Evolutionary conservation across 2,888 invertebrate genomes (phyloP), one percentile per base, ranked within the genome.

Genomic region (Drosophila cracens): DNA sequence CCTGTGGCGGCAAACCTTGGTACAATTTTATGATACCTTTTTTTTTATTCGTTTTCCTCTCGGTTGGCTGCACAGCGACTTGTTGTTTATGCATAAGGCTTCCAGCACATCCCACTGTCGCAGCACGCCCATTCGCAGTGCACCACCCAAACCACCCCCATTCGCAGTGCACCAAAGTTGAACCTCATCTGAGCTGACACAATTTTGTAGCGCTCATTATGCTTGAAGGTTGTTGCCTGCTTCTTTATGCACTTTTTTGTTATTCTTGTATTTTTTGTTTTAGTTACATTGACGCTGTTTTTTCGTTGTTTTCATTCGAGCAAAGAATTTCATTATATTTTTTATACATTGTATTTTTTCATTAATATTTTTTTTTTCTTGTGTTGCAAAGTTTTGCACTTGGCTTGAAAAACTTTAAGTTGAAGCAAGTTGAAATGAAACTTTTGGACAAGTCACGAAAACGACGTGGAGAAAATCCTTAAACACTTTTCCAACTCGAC

Each of bases 151-250:
- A 2, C 34, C 25, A 4, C 31, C 2, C 27, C 10, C 52, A 36
- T 18, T 34, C 4, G 16, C 43, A 27, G 40, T 68, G 61, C 66
- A 65, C 31, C 68, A 76, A 40, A 29, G 71, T 59, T 70, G 67
- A 65, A 66, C 67, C 68, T 72, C 82, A 68, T 34, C 74, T 67
- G 67, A 61, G 69, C 84, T 85, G 85, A 84, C 85, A 85, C 87
- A 87, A 87, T 89, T 89, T 80, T 79, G 16, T 31, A 25, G 69
- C 71, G 70, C 87, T 85, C 85, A 89, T 85, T 85, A 89, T 67
- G 76, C 62, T 78, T 65, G 76, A 81, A 87, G 84, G 71, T 76
- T 83, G 81, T 71, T 70, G 74, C 58, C 61, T 40, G 64, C 67
- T 58, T 48, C 49, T 61, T 51, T 60, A 40, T 34, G 7, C 21